Base-by-base conservation (phyloP, 2,797 vertebrate species). In the Hoplostethus atlanticus region DNA sequence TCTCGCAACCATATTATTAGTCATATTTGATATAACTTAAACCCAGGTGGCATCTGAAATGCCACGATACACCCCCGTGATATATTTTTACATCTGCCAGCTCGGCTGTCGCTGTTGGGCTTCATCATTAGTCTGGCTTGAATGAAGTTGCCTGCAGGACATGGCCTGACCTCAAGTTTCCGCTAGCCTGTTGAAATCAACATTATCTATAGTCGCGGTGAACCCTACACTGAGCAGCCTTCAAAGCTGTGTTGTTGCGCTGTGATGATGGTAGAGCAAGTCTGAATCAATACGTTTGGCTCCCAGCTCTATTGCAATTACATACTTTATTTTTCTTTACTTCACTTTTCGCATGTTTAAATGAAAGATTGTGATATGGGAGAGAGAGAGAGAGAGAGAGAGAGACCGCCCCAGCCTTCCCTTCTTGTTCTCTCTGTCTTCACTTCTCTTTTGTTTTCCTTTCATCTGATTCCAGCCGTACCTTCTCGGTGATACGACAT, bases 391-490 rank as follows among this genome's bases (percentile, higher is more conserved):
- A 21, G 21, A 21, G 21, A 21, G 21, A 74, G 74, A 76, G 74
- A 80, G 60, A 84, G 89, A 90, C 85, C 88, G 90, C 89, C 88
- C 87, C 30, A 28, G 76, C 72, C 84, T 82, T 71, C 59, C 69
- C 78, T 80, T 86, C 82, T 78, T 66, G 73, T 89, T 82, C 81
- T 74, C 78, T 87, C 68, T 66, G 68, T 83, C 76, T 73, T 77
- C 68, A 63, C 53, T 44, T 85, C 73, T 67, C 47, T 69, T 87
- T 79, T 40, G 13, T 30, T 78, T 76, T 54, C 54, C 80, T 88
- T 92, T 89, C 82, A 89, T 90, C 80, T 79, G 68, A 71, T 82
- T 90, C 84, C 84, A 91, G 81, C 73, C 83, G 77, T 87, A 87
- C 80, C 77, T 90, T 81, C 77, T 73, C 52, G 6, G 72, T 81